phyloP scores from a whole-genome alignment of 2,797 vertebrate genomes.

The Nannoperca australis region DNA sequence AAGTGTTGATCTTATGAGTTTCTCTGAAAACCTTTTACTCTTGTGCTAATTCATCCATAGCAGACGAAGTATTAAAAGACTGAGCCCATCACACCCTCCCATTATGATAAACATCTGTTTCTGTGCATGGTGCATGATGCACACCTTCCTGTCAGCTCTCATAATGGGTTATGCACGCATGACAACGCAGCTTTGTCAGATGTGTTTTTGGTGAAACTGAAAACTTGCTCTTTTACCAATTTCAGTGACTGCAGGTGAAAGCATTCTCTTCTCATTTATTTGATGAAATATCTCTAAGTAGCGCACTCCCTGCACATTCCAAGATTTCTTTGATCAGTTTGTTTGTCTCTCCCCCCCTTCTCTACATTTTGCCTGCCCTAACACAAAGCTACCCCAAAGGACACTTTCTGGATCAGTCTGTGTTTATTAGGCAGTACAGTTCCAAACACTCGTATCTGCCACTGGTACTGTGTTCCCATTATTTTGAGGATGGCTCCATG shows the following conservation, averaged over 20 bases:
- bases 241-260: neutral
- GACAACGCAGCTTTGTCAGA: conserved; percentile 29
- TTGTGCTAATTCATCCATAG: conserved; percentile 3
- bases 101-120: conserved; percentile 10
- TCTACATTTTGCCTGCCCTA: neutral
- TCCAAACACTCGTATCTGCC: neutral
- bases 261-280: neutral
- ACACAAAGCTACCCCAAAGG: neutral
- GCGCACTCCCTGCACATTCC: neutral
- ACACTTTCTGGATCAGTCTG: neutral
- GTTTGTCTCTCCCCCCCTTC: neutral
- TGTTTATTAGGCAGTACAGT: neutral
- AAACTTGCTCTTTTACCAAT: conserved; percentile 15
- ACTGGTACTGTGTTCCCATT: neutral
- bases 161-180: conserved; percentile 23
- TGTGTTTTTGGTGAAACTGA: conserved; percentile 13
- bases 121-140: conserved; percentile 38
- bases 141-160: conserved; percentile 20
- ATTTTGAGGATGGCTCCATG: neutral
- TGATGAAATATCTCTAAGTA: neutral
- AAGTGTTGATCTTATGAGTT: neutral
- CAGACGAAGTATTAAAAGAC: conserved; percentile 30
- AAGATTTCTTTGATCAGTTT: neutral
- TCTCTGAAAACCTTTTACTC: conserved; percentile 12
- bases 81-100: conserved; percentile 3